A percentile compares a stretch with the other conserved stretches of the same genome.
Evolutionary conservation across 2,113 vertebrate genomes (phyloP).

Genomic region (Symphodus melops): DNA sequence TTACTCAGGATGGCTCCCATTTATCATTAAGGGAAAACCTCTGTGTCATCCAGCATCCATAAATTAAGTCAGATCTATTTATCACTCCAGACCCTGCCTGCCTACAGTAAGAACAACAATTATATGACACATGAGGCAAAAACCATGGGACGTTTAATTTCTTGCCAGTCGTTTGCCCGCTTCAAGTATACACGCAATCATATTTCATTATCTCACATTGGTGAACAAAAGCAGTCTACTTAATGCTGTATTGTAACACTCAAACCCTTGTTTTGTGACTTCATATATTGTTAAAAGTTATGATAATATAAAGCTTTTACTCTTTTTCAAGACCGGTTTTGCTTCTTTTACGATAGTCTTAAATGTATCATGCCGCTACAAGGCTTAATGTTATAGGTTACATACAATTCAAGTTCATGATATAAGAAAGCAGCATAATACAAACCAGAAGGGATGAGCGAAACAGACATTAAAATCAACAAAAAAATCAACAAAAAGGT

Average conservation of each 20-base stretch:
- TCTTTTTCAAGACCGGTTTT: background rate
- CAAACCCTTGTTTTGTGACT: too few species aligned
- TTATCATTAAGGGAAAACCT: constrained; percentile 69
- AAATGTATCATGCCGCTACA: background rate
- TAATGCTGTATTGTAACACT: background rate
- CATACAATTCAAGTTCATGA: background rate
- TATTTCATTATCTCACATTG: constrained; percentile 35
- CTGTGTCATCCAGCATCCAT: constrained; percentile 55
- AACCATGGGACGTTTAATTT: constrained; percentile 38
- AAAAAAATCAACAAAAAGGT: background rate
- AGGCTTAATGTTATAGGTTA: background rate
- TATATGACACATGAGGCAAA: constrained; percentile 47
- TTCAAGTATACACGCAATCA: constrained; percentile 49
- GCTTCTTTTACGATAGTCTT: background rate
- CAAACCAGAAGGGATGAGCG: too few species aligned
- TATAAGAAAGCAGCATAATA: too few species aligned
- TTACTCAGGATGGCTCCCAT: constrained; percentile 54
- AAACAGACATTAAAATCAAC: too few species aligned
- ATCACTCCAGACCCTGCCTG: constrained; percentile 54
- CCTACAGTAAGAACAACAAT: constrained; percentile 41
- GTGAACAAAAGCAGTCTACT: constrained; percentile 46
- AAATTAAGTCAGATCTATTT: constrained; percentile 69
- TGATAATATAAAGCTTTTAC: too few species aligned
- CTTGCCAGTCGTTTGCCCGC: constrained; percentile 29
- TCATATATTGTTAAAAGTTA: too few species aligned